Evolutionary conservation across 2,888 invertebrate genomes (phyloP), one percentile per base, ranked within the genome.

Genomic region (Geophilus truncorum): DNA sequence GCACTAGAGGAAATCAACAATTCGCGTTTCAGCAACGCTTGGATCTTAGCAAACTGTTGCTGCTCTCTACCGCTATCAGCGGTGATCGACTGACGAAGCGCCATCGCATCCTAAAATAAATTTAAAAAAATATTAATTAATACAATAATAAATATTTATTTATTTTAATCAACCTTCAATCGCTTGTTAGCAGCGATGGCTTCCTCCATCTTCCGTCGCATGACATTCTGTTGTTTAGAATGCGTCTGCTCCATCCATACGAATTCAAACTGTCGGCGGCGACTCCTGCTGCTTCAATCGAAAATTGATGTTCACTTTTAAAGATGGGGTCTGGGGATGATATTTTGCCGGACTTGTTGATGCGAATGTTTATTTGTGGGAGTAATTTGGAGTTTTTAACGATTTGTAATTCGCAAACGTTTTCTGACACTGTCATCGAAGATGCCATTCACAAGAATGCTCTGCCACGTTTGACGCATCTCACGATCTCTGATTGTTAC

Each of bases 151-250:
- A 32, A 32, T 32, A 6, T 32, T 4, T n/a, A n/a, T n/a, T n/a
- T n/a, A n/a, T n/a, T n/a, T n/a, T n/a, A 2, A 15, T 25, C 7
- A 12, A 87, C 93, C 89, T 94, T 94, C 2, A 94, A 89, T 80
- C 95, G 88, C 86, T 93, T 95, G 84, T 95, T 96, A 12, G 93
- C 91, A 0, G 95, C 93, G 34, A 92, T 91, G 0, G 94, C 94
- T 87, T 95, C 95, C 87, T 96, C 96, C 86, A 95, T 92, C 87
- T 96, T 96, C 40, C 96, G 89, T 84, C 93, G 94, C 9, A 94
- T 89, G 1, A 96, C 95, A 84, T 91, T 93, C 85, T 94, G 93
- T 84, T 96, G 94, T 84, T 94, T 93, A 79, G 89, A 90, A 85
- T 95, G 93, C 34, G 93, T 89, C 1, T 90, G 89, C 87, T 94